These are phyloP conservation scores for Accipiter virgatus DNA, from an alignment of 2,113 vertebrate genomes.

Conservation along the genomic window DNA sequence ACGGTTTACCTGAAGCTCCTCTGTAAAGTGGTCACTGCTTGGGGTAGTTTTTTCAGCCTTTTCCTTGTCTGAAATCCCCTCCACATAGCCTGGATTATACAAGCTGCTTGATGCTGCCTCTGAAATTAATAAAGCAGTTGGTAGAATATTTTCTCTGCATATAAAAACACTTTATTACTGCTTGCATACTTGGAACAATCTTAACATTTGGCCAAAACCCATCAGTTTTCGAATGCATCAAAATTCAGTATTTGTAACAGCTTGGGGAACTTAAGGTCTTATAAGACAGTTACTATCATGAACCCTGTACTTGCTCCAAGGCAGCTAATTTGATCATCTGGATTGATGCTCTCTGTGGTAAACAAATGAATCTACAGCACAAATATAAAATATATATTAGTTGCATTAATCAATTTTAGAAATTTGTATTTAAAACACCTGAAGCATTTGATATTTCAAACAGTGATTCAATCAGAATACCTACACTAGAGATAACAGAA, in stretches of 20 bases:
- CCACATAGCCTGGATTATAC: conserved; percentile 89
- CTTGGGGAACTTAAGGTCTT: not conserved
- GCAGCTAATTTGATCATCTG: not conserved
- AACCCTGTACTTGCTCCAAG: not conserved
- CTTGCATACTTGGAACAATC: not conserved
- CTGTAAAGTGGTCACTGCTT: conserved; percentile 84
- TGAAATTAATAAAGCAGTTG: conserved; percentile 66
- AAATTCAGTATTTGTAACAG: not conserved
- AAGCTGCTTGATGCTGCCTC: conserved; percentile 81
- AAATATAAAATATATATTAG: not conserved
- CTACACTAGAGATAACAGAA: not conserved
- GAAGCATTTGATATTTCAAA: not conserved
- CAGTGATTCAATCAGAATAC: not conserved
- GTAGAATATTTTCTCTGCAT: not conserved
- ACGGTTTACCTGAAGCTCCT: conserved; percentile 86
- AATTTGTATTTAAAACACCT: not conserved
- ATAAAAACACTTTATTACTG: not conserved
- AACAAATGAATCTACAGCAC: not conserved
- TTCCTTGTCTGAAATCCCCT: conserved; percentile 84
- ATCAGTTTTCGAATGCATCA: not conserved
- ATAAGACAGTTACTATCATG: not conserved
- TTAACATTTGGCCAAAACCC: not conserved
- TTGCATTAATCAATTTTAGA: not conserved
- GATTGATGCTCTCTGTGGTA: not conserved
- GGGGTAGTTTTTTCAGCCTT: conserved; percentile 84